A percentile compares a stretch with the other conserved stretches of the same genome.
Evolutionary conservation across 1,140 invertebrate genomes (phyloP).

Genomic region (Camponotus floridanus): DNA sequence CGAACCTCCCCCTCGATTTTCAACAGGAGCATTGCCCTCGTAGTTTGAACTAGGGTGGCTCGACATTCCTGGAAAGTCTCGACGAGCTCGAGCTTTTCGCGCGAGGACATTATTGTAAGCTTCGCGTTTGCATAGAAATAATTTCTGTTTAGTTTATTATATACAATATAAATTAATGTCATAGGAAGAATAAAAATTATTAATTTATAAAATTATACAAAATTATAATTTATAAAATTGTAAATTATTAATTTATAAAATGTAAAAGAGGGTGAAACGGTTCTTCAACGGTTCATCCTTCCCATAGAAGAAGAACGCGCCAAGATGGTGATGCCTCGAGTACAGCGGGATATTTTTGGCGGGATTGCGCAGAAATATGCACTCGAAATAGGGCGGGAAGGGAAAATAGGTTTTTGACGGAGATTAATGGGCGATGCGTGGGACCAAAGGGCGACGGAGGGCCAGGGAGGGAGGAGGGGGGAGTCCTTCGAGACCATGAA

Average conservation of each 20-base stretch:
- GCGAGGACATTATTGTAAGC: not conserved
- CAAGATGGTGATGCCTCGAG: constrained; percentile 58
- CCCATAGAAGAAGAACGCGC: no score
- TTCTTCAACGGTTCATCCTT: no score
- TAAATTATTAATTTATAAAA: no score
- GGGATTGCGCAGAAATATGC: constrained; percentile 30
- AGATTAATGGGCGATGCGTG: constrained; percentile 76
- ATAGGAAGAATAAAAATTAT: no score
- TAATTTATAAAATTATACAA: no score
- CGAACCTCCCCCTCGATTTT: constrained; percentile 6
- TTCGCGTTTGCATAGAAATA: no score
- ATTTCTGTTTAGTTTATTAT: no score
- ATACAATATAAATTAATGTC: no score
- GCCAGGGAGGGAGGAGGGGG: not conserved
- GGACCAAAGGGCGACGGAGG: not conserved
- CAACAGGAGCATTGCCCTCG: not conserved
- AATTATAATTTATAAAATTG: no score
- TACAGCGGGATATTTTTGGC: constrained; percentile 69
- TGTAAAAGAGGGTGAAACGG: no score
- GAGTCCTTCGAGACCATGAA: no score
- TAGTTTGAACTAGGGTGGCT: not conserved
- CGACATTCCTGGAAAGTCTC: not conserved
- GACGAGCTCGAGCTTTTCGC: not conserved
- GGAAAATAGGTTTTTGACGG: constrained; percentile 72
- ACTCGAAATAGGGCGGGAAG: constrained; percentile 55